Evolutionary conservation across 2,888 invertebrate genomes (phyloP).

Genomic region (Tuta absoluta): DNA sequence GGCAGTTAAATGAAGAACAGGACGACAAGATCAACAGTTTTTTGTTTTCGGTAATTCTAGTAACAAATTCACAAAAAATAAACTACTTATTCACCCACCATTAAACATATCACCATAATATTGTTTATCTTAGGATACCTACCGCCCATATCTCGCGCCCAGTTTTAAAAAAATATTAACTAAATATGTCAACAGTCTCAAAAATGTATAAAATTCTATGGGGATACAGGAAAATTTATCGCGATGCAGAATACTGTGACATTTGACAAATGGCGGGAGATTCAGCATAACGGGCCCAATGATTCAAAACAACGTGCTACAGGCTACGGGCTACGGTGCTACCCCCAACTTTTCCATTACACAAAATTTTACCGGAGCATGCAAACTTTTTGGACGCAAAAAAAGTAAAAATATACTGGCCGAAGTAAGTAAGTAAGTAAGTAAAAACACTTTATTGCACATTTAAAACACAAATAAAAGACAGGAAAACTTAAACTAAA

Average conservation of each 20-base stretch:
- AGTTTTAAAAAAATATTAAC: too few relatives aligned
- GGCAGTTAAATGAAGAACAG: too few relatives aligned
- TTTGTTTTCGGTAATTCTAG: too few relatives aligned
- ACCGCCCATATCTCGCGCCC: too few relatives aligned
- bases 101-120: too few relatives aligned
- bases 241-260: slow-evolving; percentile 37
- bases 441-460: too few relatives aligned
- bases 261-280: slow-evolving; percentile 51
- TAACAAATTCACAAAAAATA: too few relatives aligned
- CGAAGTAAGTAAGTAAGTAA: too few relatives aligned
- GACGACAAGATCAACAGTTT: background rate
- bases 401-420: slow-evolving; percentile 10
- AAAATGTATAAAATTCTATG: background rate
- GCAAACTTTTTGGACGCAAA: slow-evolving; percentile 19
- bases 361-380: slow-evolving; percentile 30
- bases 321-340: background rate
- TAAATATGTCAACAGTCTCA: background rate
- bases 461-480: too few relatives aligned
- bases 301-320: slow-evolving; percentile 47
- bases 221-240: slow-evolving; percentile 22
- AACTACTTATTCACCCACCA: too few relatives aligned
- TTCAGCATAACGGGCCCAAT: slow-evolving; percentile 49
- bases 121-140: too few relatives aligned
- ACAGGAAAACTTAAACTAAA: too few relatives aligned
- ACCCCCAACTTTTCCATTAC: slow-evolving; percentile 35